Evolutionary conservation across 2,888 invertebrate genomes (phyloP).

Genomic region (Hirtodrosophila trivittata): DNA sequence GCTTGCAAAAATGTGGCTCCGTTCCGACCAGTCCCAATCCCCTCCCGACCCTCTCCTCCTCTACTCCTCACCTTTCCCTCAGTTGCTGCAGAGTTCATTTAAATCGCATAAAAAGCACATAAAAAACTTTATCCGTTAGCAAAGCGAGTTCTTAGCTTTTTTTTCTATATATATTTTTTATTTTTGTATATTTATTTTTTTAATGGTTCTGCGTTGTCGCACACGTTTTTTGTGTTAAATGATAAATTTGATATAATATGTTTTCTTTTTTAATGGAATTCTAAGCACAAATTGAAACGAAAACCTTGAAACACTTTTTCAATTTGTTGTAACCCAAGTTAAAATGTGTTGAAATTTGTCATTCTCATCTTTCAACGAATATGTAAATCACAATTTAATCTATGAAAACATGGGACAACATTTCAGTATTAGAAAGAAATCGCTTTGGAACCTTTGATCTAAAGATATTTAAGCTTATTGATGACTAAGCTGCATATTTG

Average conservation of each 20-base stretch:
- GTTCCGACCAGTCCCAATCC: background rate
- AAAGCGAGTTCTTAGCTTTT: slow-evolving; percentile 31
- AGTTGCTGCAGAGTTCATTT: slow-evolving; percentile 47
- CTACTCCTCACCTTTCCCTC: background rate
- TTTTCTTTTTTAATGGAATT: slow-evolving; percentile 46
- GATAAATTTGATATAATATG: slow-evolving; percentile 40
- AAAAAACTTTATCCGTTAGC: slow-evolving; percentile 31
- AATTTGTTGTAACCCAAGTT: slow-evolving; percentile 21
- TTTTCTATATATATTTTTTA: slow-evolving; percentile 26
- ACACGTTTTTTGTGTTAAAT: slow-evolving; percentile 64
- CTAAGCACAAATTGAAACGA: slow-evolving; percentile 23
- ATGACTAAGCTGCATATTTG: background rate
- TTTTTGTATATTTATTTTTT: slow-evolving; percentile 23
- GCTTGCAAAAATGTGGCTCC: slow-evolving; percentile 35
- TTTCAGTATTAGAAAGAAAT: too few species aligned
- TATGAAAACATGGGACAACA: too few species aligned
- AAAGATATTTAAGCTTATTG: background rate
- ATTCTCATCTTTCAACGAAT: too few species aligned
- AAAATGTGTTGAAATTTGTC: slow-evolving; percentile 1
- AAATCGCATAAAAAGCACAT: slow-evolving; percentile 67
- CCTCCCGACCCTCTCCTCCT: background rate
- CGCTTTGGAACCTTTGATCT: too few species aligned
- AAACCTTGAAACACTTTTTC: slow-evolving; percentile 47
- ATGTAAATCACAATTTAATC: too few species aligned
- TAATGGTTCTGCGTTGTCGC: slow-evolving; percentile 10